Percentiles rank a stretch among this genome's conserved stretches.
These are phyloP conservation scores for Rousettus madagascariensis DNA, from an alignment of 2,797 vertebrate species.

Conservation along the genomic window DNA sequence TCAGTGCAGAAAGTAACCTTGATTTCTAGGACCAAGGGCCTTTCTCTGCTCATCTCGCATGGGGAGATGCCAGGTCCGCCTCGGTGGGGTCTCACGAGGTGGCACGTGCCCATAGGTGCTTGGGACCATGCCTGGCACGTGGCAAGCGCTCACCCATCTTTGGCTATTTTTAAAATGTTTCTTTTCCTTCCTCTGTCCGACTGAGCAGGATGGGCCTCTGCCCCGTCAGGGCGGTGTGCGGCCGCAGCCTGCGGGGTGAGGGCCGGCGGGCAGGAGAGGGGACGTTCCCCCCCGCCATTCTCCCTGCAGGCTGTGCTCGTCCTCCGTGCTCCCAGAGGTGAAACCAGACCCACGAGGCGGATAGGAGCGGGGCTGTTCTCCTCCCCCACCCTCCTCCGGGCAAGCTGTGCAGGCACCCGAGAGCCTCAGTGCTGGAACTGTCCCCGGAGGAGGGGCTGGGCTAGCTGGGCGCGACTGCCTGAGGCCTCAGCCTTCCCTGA, in stretches of 20 bases:
- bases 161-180: slow-evolving; percentile 44
- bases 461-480: neutral
- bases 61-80: neutral
- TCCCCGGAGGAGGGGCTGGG: neutral
- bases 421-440: neutral
- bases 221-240: neutral
- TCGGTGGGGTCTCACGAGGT: neutral
- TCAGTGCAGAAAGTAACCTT: neutral
- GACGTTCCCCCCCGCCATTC: neutral
- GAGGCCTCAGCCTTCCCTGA: neutral
- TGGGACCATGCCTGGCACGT: slow-evolving; percentile 34
- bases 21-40: neutral
- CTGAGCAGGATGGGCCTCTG: neutral
- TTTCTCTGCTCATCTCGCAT: neutral
- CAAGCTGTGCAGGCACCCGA: neutral
- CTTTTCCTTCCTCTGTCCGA: neutral
- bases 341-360: neutral
- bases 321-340: neutral
- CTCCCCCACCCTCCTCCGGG: neutral
- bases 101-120: neutral
- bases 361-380: neutral
- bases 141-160: neutral
- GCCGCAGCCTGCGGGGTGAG: neutral
- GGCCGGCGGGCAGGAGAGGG: neutral
- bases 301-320: neutral